Conservation (phyloP, 2,797 vertebrate genomes). For the Cossypha polioptera region DNA sequence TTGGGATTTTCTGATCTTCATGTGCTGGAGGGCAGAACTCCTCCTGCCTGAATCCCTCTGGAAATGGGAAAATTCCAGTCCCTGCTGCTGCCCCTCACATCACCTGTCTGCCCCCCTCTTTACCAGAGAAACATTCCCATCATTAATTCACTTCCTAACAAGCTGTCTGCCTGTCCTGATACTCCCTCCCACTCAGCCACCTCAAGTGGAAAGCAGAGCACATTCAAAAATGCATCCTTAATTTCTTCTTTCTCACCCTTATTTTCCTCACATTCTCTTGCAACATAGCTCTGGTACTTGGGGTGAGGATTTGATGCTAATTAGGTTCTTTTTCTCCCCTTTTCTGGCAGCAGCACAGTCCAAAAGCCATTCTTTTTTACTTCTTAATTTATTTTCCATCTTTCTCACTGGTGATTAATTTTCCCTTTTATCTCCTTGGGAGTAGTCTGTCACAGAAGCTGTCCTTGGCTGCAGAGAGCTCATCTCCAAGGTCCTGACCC, state of each 20-base stretch:
- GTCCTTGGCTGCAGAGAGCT: neutral
- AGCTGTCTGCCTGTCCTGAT: conserved; percentile 25
- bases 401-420: neutral
- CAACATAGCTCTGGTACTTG: neutral
- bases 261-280: neutral
- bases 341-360: neutral
- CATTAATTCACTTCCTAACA: conserved; percentile 3
- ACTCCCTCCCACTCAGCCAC: conserved; percentile 16
- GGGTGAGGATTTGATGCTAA: neutral
- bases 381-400: neutral
- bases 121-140: neutral
- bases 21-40: neutral
- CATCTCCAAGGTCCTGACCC: neutral
- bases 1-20: neutral
- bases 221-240: neutral
- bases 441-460: neutral
- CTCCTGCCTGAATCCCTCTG: neutral
- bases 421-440: neutral
- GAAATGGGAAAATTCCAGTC: neutral
- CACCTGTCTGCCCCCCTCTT: neutral
- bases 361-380: neutral
- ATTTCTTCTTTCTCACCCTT: conserved; percentile 17
- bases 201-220: neutral
- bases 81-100: neutral
- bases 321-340: neutral